phyloP scores from a whole-genome alignment of 2,113 vertebrate genomes.

The Coptodon bakossiorum region DNA sequence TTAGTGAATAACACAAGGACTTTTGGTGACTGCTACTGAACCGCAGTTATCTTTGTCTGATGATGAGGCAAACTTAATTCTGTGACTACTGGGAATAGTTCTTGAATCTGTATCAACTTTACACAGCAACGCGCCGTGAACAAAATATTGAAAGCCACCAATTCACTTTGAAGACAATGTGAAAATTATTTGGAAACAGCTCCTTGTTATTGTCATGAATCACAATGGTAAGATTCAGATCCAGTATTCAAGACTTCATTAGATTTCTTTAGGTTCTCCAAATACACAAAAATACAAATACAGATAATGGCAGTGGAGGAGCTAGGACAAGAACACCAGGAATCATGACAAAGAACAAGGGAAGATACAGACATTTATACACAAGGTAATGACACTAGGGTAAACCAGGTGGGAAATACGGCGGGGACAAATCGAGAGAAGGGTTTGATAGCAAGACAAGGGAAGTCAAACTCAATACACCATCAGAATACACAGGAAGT shows the following conservation, averaged over 20 bases:
- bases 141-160: not conserved
- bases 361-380: not conserved
- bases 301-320: not conserved
- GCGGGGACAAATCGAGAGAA: not conserved
- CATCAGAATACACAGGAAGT: not conserved
- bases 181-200: not conserved
- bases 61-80: not conserved
- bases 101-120: not conserved
- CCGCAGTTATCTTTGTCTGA: not conserved
- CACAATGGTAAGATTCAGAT: not conserved
- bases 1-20: not conserved
- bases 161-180: not conserved
- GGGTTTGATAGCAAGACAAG: not conserved
- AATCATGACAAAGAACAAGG: not conserved
- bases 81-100: not conserved
- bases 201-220: rapidly evolving
- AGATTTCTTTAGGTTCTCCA: not conserved
- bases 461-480: not conserved
- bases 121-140: not conserved
- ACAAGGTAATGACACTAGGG: not conserved
- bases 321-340: not conserved
- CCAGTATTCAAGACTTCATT: not conserved
- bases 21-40: not conserved
- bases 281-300: not conserved
- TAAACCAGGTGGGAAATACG: not conserved